phyloP scores from a whole-genome alignment of 2,888 invertebrate species.

The Chymomyza amoena region DNA sequence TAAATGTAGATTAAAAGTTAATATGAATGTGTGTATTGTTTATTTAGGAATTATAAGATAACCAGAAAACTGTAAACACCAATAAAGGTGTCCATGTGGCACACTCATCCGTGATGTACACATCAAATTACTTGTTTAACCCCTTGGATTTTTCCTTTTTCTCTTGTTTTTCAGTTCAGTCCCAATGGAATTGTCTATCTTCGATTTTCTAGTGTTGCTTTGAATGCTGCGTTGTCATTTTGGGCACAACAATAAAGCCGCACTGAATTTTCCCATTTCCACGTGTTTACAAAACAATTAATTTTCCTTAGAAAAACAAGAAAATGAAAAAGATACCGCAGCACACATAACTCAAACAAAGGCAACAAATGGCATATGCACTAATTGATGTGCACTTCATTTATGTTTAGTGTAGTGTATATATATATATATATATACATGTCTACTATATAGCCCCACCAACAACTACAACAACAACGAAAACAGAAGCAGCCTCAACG shows the following conservation, averaged over 20 bases:
- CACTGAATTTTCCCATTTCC: constrained; percentile 14
- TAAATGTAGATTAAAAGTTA: constrained; percentile 37
- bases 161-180: constrained; percentile 38
- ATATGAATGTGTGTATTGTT: not conserved
- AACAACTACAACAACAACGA: constrained; percentile 43
- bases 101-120: no score
- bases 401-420: constrained; percentile 33
- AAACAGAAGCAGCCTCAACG: constrained; percentile 2
- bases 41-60: constrained; percentile 29
- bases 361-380: constrained; percentile 41
- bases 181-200: constrained; percentile 37
- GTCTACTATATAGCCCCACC: not conserved
- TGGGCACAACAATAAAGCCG: not conserved
- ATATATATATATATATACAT: no score
- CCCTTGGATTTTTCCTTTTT: not conserved
- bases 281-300: constrained; percentile 69
- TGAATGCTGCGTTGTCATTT: constrained; percentile 49
- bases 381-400: constrained; percentile 68
- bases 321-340: constrained; percentile 67
- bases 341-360: constrained; percentile 71
- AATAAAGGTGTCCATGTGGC: not conserved
- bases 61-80: constrained; percentile 22
- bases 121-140: not conserved
- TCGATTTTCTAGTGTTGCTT: constrained; percentile 20
- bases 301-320: constrained; percentile 63